A percentile compares a stretch with the other conserved stretches of the same genome.
Evolutionary conservation across 2,113 vertebrate species (phyloP).

Genomic region (Odocoileus hemionus): DNA sequence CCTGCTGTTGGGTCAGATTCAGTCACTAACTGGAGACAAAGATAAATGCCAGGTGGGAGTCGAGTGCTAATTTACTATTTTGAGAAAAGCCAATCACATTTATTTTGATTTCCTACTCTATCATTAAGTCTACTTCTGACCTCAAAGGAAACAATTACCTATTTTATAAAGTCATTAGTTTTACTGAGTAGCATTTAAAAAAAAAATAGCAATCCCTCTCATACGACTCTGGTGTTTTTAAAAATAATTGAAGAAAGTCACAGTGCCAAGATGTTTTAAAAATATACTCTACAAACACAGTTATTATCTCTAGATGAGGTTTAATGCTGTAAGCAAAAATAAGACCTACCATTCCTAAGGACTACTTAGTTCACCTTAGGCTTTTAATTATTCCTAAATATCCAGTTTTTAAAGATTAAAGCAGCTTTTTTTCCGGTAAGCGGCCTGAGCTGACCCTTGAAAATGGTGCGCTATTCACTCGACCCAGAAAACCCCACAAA

Average conservation of each 20-base stretch:
- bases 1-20: background rate
- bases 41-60: conserved; percentile 24
- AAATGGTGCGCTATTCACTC: too few relatives aligned
- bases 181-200: conserved; percentile 11
- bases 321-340: background rate
- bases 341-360: background rate
- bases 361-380: background rate
- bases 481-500: too few relatives aligned
- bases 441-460: too few relatives aligned
- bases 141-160: conserved; percentile 36
- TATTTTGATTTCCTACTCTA: conserved; percentile 24
- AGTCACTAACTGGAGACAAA: background rate
- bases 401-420: background rate
- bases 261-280: background rate
- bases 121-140: conserved; percentile 42
- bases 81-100: conserved; percentile 40
- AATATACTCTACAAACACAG: background rate
- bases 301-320: background rate
- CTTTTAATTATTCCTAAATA: background rate
- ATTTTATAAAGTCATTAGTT: conserved; percentile 44
- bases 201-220: background rate
- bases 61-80: conserved; percentile 11
- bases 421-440: too few relatives aligned
- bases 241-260: conserved; percentile 40
- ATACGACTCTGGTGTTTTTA: background rate